phyloP scores from a whole-genome alignment of 2,113 vertebrate species.

The Phainopepla nitens region DNA sequence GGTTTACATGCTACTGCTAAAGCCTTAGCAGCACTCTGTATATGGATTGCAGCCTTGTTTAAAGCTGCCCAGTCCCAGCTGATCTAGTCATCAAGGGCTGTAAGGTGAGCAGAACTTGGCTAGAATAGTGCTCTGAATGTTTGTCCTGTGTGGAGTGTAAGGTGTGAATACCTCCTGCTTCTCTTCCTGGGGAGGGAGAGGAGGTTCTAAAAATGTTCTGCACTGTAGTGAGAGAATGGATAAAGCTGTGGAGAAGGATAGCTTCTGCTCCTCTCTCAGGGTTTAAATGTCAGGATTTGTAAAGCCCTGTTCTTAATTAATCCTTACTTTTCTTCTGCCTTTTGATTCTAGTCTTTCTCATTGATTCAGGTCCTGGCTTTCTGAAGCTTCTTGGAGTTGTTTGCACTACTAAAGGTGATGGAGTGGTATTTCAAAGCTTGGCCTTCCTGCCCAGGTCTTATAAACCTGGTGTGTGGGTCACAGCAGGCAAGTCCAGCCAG shows the following conservation, averaged over 20 bases:
- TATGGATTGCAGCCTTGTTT: neutral
- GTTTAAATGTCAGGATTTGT: neutral
- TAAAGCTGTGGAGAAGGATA: rapidly evolving
- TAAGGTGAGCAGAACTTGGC: neutral
- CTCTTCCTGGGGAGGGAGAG: neutral
- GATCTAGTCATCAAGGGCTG: neutral
- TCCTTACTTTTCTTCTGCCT: neutral
- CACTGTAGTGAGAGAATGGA: neutral
- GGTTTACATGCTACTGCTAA: neutral
- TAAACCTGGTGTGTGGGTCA: neutral
- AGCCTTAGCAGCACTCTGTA: neutral
- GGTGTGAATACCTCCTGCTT: neutral
- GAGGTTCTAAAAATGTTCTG: neutral
- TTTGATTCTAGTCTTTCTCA: neutral
- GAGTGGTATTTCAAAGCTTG: neutral
- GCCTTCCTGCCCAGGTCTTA: neutral
- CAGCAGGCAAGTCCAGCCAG: neutral
- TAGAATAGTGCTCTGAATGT: neutral
- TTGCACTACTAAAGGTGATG: neutral
- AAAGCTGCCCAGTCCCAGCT: neutral
- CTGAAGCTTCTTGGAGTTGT: neutral
- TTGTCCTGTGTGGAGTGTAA: neutral
- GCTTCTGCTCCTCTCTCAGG: neutral
- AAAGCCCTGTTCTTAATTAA: neutral
- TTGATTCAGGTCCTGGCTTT: neutral